Conservation (phyloP, 1,140 invertebrate species). For the Drosophila neocordata region DNA sequence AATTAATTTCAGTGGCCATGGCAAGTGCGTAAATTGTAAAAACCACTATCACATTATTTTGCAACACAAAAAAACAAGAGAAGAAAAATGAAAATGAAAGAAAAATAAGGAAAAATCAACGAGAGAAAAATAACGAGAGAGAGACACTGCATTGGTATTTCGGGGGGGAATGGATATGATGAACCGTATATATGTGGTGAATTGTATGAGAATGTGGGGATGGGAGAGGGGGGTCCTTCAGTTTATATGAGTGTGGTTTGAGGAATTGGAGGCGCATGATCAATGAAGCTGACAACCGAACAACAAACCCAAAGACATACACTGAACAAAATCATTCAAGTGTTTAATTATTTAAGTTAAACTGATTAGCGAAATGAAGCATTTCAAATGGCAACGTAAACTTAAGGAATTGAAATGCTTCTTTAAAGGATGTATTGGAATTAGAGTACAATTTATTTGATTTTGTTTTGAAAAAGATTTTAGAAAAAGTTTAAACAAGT, state of each 20-base stretch:
- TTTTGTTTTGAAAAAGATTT: too few species aligned
- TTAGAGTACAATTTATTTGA: too few species aligned
- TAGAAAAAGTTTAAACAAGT: too few species aligned
- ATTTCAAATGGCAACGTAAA: too few species aligned
- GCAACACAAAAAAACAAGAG: conserved; percentile 33
- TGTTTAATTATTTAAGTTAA: too few species aligned
- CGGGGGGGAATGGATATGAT: not conserved
- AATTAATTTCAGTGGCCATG: conserved; percentile 73
- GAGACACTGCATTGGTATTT: conserved; percentile 29
- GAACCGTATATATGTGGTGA: conserved; percentile 8
- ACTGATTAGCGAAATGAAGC: too few species aligned
- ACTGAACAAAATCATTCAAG: conserved; percentile 7
- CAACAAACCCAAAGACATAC: not conserved
- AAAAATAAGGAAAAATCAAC: conserved; percentile 10
- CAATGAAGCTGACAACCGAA: conserved; percentile 50
- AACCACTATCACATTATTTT: conserved; percentile 80
- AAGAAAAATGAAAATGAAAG: conserved; percentile 25
- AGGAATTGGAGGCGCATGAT: conserved; percentile 53
- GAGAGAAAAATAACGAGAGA: conserved; percentile 51
- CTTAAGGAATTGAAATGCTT: too few species aligned
- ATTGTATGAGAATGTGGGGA: conserved; percentile 19
- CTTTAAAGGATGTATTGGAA: too few species aligned
- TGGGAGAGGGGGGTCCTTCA: not conserved
- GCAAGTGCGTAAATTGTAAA: conserved; percentile 77
- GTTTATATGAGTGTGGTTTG: conserved; percentile 6